A percentile compares a stretch with the other conserved stretches of the same genome.
phyloP scores from a whole-genome alignment of 2,797 vertebrate species.

The Peromyscus eremicus region DNA sequence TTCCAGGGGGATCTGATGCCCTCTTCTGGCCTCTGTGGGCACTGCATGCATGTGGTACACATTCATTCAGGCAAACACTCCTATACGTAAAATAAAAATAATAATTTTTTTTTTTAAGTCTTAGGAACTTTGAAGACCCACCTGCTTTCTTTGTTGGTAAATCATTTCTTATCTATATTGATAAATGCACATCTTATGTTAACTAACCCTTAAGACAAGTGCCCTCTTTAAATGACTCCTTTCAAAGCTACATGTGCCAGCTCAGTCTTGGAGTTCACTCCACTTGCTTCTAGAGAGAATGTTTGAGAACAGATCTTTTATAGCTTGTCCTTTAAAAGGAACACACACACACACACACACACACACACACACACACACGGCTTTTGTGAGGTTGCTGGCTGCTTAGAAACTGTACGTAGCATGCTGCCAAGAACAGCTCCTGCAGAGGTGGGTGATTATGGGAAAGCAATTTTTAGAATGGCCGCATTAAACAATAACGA shows the following conservation, averaged over 20 bases:
- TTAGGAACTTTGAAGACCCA: background rate
- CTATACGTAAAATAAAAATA: background rate
- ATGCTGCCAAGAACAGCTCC: background rate
- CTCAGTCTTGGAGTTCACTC: background rate
- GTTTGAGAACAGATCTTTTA: constrained; percentile 21
- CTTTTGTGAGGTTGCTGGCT: constrained; percentile 2
- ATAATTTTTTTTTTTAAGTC: background rate
- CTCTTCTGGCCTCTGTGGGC: background rate
- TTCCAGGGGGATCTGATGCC: background rate
- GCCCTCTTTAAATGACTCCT: background rate
- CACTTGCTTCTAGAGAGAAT: background rate
- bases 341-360: background rate
- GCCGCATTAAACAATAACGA: constrained; percentile 5
- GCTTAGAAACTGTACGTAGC: constrained; percentile 8
- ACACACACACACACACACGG: background rate
- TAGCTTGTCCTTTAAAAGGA: background rate
- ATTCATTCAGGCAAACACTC: background rate
- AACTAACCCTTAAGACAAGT: background rate
- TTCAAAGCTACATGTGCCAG: background rate
- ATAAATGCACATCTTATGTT: background rate
- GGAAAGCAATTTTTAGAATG: constrained; percentile 46
- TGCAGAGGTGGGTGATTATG: background rate
- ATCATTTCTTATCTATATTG: background rate
- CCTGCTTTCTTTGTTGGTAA: background rate
- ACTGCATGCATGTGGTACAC: too few relatives aligned